Evolutionary conservation across 2,797 vertebrate species (phyloP), one percentile per base, ranked within the genome.

Genomic region (Taenioides sp.): DNA sequence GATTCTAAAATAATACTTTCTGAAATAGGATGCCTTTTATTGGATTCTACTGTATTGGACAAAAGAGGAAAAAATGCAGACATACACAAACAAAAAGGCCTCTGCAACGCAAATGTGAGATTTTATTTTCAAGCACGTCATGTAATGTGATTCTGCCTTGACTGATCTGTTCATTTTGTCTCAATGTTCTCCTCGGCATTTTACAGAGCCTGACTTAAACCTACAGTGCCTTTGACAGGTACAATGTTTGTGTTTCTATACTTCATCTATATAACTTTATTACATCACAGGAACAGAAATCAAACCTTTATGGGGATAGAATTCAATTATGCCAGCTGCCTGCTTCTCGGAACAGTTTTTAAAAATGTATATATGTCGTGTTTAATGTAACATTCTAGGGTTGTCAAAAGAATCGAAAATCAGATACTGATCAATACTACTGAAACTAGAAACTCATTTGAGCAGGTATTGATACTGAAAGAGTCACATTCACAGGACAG

Each of bases 181-280:
- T 7, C 37, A 1, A 14, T 49, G n/a, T 65, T 28, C 3, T 28
- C 43, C 22, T 5, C 64, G 50, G 23, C 47, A 1, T 65, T 50
- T 50, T 50, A 49, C 22, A 28, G 43, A 52, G 16, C 22, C 10
- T 14, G 12, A 22, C 63, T 47, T 47, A 47, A 65, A 65, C 63
- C 40, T 25, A 49, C 63, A 31, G 58, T 10, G 9, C 60, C n/a
- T 66, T 54, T 66, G 47, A 66, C 25, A 50, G 47, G 18, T 52
- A 66, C 65, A 31, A 20, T 65, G 37, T 65, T 20, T 49, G 20
- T 31, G 63, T 52, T 20, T 52, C 47, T 66, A 20, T 50, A 2
- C 64, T 50, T 65, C 43, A 27, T 65, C 64, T 49, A 17, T 65
- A 27, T 65, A 65, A 65, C 23, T 47, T 25, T 52, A 66, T 66